A percentile compares a stretch with the other conserved stretches of the same genome.
Evolutionary conservation across 2,113 vertebrate species (phyloP).

Genomic region (Thamnaconus septentrionalis): DNA sequence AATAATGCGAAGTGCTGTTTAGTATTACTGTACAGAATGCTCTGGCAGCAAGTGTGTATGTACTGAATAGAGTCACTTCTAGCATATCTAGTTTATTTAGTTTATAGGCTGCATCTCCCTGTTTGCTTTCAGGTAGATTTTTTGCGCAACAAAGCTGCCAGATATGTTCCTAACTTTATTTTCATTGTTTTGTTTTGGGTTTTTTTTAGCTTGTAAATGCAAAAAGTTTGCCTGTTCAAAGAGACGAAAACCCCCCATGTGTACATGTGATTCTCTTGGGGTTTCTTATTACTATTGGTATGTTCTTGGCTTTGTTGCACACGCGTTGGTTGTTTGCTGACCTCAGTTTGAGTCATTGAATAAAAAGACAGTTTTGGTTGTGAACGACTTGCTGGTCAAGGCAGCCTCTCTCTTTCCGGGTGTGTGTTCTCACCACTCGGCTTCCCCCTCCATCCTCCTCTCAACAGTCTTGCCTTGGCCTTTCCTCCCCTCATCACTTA

Average conservation of each 20-base stretch:
- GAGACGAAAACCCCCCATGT: constrained; percentile 44
- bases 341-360: constrained; percentile 68
- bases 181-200: background rate
- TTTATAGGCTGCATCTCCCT: constrained; percentile 31
- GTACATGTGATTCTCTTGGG: constrained; percentile 62
- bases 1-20: constrained; percentile 46
- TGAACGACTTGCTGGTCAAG: constrained; percentile 31
- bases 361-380: constrained; percentile 62
- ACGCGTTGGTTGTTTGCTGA: constrained; percentile 68
- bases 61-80: constrained; percentile 34
- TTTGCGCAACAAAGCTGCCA: constrained; percentile 15
- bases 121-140: constrained; percentile 44
- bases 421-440: too few species aligned
- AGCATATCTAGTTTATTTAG: constrained; percentile 41
- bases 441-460: constrained; percentile 20
- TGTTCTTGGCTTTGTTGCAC: constrained; percentile 62
- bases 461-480: constrained; percentile 44
- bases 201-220: constrained; percentile 64
- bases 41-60: constrained; percentile 38
- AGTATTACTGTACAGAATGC: constrained; percentile 42
- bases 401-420: constrained; percentile 24
- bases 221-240: constrained; percentile 48
- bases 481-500: constrained; percentile 56
- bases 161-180: constrained; percentile 14
- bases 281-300: constrained; percentile 35